Evolutionary conservation across 2,113 vertebrate genomes (phyloP).

Genomic region (Chionodraco myersi): DNA sequence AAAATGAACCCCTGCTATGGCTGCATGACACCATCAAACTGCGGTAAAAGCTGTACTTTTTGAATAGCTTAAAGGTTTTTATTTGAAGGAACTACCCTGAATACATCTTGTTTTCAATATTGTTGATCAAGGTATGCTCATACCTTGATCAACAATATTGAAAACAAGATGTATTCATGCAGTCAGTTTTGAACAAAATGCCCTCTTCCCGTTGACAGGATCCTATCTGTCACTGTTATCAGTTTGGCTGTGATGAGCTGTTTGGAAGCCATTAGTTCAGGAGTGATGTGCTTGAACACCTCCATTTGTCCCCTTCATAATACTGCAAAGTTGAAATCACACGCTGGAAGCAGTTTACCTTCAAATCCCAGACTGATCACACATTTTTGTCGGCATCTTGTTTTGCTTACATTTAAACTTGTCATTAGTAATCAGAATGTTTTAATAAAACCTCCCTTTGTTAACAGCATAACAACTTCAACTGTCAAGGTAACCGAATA

Average conservation of each 20-base stretch:
- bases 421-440: too few relatives aligned
- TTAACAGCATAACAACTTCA: background rate
- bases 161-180: too few relatives aligned
- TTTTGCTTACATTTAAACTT: background rate
- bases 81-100: background rate
- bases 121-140: background rate
- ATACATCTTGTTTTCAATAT: background rate
- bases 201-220: background rate
- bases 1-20: background rate
- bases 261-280: slow-evolving; percentile 12
- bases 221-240: slow-evolving; percentile 16
- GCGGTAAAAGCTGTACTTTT: slow-evolving; percentile 3
- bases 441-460: background rate
- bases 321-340: background rate
- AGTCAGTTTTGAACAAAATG: background rate
- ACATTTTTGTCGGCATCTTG: background rate
- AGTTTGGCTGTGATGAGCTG: background rate
- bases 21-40: slow-evolving; percentile 1
- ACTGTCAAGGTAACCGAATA: slow-evolving; percentile 1
- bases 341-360: background rate
- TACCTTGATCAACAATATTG: too few relatives aligned
- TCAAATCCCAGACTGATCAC: background rate
- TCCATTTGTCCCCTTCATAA: slow-evolving; percentile 1
- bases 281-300: slow-evolving; percentile 2
- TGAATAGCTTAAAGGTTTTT: background rate